Evolutionary conservation across 2,113 vertebrate species (phyloP), one percentile per base, ranked within the genome.

Genomic region (Uropsilus gracilis): DNA sequence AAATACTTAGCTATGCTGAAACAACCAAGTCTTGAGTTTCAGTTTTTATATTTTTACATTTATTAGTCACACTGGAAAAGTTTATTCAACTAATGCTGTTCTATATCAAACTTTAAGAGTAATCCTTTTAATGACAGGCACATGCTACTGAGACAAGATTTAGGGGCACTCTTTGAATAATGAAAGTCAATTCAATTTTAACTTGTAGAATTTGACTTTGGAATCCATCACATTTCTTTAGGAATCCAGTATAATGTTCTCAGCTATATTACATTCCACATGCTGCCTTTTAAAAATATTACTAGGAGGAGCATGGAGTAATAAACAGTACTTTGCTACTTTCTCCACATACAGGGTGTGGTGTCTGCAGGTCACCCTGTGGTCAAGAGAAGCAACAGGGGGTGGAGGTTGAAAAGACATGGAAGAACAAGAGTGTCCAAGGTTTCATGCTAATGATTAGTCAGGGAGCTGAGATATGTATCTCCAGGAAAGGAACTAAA

Each of bases 181-280:
- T 95, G 77, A 48, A 86, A 90, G 96, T 7, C 42, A 44, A 94
- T 97, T 95, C 97, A 92, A 95, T 91, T 94, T 82, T 73, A 86
- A 73, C 44, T 64, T 89, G 28, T 26, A 78, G 91, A 82, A 75
- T 63, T 75, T 34, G 22, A 34, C 44, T 87, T 53, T 61, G 34
- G 44, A 82, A 94, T 95, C 61, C 48, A 85, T 57, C 14, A 46
- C 7, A 81, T 95, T 92, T 68, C 34, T 95, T 92, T 80, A 42
- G 83, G 86, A 85, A 44, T 73, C n/a, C 7, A 22, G 20, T 85
- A 63, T 50, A 81, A 50, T 22, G 17, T 73, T 88, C 85, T 73
- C 22, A 76, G 66, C 44, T 46, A 37, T 2, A 9, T 68, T 77
- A 53, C 46, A 68, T 57, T 48, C 3, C n/a, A 76, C 24, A 73